Evolutionary conservation across 2,113 vertebrate genomes (phyloP), one percentile per base, ranked within the genome.

Genomic region (Phainopepla nitens): DNA sequence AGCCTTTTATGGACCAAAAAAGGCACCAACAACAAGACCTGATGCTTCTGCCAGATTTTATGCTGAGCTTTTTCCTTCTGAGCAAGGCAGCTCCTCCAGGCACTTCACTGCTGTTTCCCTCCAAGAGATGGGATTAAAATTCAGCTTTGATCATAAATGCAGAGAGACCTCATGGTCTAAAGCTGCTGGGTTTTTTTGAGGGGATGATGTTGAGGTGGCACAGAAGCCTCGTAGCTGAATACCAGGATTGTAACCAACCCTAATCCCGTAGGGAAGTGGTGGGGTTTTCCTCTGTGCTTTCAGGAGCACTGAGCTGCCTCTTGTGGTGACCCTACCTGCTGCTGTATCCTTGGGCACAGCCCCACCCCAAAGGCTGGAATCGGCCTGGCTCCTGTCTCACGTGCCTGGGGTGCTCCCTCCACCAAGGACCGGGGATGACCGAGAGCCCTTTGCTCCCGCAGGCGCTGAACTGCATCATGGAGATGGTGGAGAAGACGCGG

Each of bases 401-500:
- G 42, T 45, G 9, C 35, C 68, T 6, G 41, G 20, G 6, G 7
- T 1, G 50, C 16, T 27, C 15, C 29, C 70, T 47, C 10, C 3
- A 0, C 12, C 13, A 4, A 6, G n/a, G 28, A 6, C 8, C 0
- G 6, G 17, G 15, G 15, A 0, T 7, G 22, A 58, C 44, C 3
- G 27, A 27, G 22, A 28, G 1, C 7, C 0, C 4, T 0, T 58
- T 25, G 10, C 44, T 33, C 41, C 39, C 1, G 19, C 85, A 99
- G 99, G 99, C 99, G 8, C 96, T 99, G 95, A 99, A 99, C 92
- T 99, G 99, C 95, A 99, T 99, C 68, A 99, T 99, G 98, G 99
- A 99, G 97, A 99, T 99, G 99, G 99, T 99, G 97, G 99, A 99
- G 92, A 99, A 99, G 96, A 99, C 99, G 0, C 98, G 99, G 68